Evolutionary conservation across 2,113 vertebrate species (phyloP).

Genomic region (Chunga burmeisteri): DNA sequence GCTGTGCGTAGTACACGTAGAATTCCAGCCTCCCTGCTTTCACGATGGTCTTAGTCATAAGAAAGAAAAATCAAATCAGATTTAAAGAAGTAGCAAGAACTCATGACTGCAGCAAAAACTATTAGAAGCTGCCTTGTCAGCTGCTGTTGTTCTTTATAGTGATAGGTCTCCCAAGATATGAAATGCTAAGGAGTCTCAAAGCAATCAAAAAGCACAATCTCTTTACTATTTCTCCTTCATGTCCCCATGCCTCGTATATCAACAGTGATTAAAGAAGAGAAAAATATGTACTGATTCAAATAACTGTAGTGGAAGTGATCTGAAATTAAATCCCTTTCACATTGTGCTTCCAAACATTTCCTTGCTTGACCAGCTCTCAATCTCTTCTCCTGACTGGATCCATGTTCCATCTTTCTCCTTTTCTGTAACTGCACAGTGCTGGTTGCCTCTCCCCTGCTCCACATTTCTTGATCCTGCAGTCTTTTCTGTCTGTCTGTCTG

Average conservation of each 20-base stretch:
- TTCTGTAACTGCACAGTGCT: neutral
- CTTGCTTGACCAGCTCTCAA: neutral
- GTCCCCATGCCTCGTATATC: neutral
- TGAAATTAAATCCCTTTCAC: neutral
- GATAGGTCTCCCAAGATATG: neutral
- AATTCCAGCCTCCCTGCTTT: neutral
- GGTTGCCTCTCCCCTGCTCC: neutral
- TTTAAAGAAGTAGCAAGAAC: neutral
- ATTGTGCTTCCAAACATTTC: neutral
- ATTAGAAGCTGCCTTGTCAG: neutral
- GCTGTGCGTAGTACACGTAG: neutral
- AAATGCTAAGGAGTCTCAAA: neutral
- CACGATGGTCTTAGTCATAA: neutral
- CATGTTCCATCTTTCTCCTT: neutral
- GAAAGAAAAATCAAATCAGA: neutral
- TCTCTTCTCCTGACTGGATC: neutral
- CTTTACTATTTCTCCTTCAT: neutral
- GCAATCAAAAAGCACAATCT: rapidly evolving
- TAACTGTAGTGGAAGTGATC: neutral
- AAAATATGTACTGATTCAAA: neutral
- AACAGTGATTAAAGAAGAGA: neutral
- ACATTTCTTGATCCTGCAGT: neutral
- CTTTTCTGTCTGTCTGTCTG: neutral
- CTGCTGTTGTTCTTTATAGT: neutral
- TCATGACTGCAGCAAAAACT: neutral